These are phyloP conservation scores for Mixornis gularis DNA, from an alignment of 2,113 vertebrate genomes.

Conservation along the genomic window DNA sequence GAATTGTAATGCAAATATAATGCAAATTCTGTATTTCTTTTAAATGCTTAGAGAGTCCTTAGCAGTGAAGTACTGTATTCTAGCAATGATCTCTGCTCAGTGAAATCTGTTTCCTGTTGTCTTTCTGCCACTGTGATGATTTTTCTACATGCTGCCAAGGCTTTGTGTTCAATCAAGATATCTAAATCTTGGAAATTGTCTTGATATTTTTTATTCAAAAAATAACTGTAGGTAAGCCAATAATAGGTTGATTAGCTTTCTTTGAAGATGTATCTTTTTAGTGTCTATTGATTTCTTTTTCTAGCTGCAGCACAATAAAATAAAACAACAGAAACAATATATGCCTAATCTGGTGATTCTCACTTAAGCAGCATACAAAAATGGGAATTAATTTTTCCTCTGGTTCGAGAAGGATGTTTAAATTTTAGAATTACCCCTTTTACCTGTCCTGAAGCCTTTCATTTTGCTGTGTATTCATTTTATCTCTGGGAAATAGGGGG, in stretches of 20 bases:
- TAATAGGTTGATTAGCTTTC: background rate
- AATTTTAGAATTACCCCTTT: background rate
- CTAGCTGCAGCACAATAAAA: background rate
- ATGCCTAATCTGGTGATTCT: background rate
- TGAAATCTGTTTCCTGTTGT: background rate
- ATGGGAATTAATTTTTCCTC: background rate
- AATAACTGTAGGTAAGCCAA: background rate
- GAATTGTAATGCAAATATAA: background rate
- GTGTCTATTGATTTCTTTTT: slow-evolving; percentile 4
- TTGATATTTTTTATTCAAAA: background rate
- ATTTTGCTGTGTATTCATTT: background rate
- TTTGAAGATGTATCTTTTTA: background rate
- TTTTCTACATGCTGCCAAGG: background rate
- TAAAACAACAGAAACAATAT: background rate
- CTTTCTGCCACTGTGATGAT: background rate
- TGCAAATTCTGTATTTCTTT: background rate
- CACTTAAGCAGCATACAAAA: background rate
- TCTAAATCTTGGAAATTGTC: background rate
- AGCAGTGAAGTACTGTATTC: background rate
- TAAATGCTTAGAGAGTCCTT: background rate
- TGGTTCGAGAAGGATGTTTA: background rate
- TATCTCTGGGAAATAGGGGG: background rate
- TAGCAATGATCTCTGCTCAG: background rate
- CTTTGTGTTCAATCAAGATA: background rate
- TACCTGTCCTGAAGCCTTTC: background rate